Base-by-base conservation (phyloP, 35 echinoderm and acorn worm species). In the Heliocidaris tuberculata region DNA sequence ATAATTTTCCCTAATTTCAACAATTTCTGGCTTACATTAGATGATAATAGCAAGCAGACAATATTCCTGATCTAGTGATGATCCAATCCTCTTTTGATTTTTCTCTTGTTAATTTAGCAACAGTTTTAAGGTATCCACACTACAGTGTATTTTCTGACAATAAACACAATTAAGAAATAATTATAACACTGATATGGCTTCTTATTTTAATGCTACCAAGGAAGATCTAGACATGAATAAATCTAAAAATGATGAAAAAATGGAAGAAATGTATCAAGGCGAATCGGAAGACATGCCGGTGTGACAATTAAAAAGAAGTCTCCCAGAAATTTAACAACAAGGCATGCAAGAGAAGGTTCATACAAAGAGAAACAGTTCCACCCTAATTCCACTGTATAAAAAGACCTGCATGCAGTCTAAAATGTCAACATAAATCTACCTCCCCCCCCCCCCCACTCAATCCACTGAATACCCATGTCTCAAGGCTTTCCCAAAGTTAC, bases 371-470 rank as follows among this genome's bases (percentile, higher is more conserved):
- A 78, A 78, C 4, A 78, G 7, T n/a, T 78, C 65, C 65, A 78
- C 21, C 65, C 65, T 24, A 78, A 24, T 78, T 78, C 19, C 21
- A 78, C 65, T 27, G 17, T 78, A n/a, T 78, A 78, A 21, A 78
- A 21, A 7, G 21, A 78, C n/a, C 65, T 78, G 21, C 65, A 78
- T 78, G 17, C 65, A 7, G 65, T 78, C 19, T 78, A 7, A 5
- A 7, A 78, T 78, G 17, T 5, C 35, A 42, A 42, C 35, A 42
- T 3, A n/a, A 78, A 0, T 9, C 48, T 30, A 5, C 49, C 90
- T 48, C 92, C 92, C 92, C 49, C 92, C 92, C 92, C 49, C 92
- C 59, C 49, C 2, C 59, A 13, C 88, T 31, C 88, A 42, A 90
- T 15, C 88, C 30, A 15, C 6, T 56, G 32, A 32, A 24, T 31